Percentiles rank a stretch among this genome's conserved stretches.
Conservation (phyloP, 2,113 vertebrate genomes). For the Paracanthobrama guichenoti region DNA sequence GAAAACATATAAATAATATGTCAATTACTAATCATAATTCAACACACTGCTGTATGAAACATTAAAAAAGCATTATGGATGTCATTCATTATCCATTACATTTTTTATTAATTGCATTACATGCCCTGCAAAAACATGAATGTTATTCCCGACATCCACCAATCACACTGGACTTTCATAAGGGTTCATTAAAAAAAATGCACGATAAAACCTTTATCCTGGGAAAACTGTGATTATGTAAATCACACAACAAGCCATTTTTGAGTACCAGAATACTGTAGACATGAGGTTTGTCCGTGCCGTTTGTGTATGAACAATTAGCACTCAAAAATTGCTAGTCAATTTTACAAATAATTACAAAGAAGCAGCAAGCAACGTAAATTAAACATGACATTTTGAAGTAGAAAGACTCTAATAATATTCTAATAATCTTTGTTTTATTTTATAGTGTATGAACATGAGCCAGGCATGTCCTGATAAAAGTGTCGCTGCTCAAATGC, state of each 20-base stretch:
- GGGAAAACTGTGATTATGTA: background rate
- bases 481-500: background rate
- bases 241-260: background rate
- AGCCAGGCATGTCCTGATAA: background rate
- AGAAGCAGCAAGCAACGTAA: too few species aligned
- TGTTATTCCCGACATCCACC: background rate
- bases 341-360: too few species aligned
- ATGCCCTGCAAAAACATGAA: background rate
- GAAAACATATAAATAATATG: background rate
- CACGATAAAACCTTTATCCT: background rate
- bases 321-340: too few species aligned
- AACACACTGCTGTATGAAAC: background rate
- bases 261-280: background rate
- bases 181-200: background rate
- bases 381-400: too few species aligned
- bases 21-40: background rate
- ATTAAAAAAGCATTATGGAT: background rate
- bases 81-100: background rate
- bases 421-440: too few species aligned
- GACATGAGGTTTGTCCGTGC: too few species aligned
- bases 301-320: too few species aligned
- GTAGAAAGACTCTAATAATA: too few species aligned
- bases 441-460: background rate
- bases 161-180: background rate
- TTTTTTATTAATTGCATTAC: background rate